These are phyloP conservation scores for Pogonomyrmex barbatus DNA, from an alignment of 1,140 invertebrate species.

Conservation along the genomic window DNA sequence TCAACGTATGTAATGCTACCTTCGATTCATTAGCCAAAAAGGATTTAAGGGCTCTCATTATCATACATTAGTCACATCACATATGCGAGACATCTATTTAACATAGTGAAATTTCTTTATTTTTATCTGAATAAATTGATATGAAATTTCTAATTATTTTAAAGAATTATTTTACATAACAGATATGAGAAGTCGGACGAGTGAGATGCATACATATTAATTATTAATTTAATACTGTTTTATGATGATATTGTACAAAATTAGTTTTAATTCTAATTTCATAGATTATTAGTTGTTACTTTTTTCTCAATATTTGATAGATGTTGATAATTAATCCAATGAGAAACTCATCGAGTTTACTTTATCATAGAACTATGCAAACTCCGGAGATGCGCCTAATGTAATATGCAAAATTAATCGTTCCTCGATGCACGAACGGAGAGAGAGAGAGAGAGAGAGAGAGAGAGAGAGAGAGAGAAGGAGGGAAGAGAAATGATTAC, in stretches of 20 bases:
- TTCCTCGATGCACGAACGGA: neutral
- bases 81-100: neutral
- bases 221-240: neutral
- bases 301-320: neutral
- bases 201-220: neutral
- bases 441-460: neutral
- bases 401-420: slow-evolving; percentile 27
- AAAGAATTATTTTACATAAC: neutral
- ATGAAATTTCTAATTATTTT: neutral
- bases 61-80: slow-evolving; percentile 17
- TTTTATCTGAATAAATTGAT: slow-evolving; percentile 14
- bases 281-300: neutral
- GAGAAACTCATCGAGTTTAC: neutral
- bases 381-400: neutral
- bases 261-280: neutral
- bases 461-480: neutral
- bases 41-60: neutral
- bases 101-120: neutral
- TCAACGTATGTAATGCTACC: slow-evolving; percentile 26
- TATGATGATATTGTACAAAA: neutral
- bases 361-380: neutral
- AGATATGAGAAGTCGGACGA: neutral
- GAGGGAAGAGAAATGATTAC: neutral
- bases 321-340: neutral
- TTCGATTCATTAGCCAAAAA: slow-evolving; percentile 47